Evolutionary conservation across 2,797 vertebrate species (phyloP).

Genomic region (Pseudochirops corinnae): DNA sequence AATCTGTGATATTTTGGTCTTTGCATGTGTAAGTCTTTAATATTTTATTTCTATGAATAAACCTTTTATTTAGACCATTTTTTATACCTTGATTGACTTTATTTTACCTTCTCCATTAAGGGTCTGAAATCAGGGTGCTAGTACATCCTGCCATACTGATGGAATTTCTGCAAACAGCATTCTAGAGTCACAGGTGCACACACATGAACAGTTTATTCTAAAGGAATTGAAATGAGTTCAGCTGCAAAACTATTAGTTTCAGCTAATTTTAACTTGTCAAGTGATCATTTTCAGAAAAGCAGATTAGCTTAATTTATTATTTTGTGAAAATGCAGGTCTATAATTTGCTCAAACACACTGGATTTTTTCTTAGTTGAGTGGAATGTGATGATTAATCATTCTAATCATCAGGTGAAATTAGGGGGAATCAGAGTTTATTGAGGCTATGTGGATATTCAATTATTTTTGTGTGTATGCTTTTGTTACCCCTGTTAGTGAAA

Average conservation of each 20-base stretch:
- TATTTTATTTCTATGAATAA: background rate
- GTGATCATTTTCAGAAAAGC: background rate
- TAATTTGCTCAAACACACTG: background rate
- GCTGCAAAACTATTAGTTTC: background rate
- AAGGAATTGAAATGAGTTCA: background rate
- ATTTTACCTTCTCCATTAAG: background rate
- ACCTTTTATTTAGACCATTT: background rate
- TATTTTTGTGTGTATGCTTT: background rate
- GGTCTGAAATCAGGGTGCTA: background rate
- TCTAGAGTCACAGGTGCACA: background rate
- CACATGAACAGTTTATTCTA: background rate
- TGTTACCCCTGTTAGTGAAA: background rate
- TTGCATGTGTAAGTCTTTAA: background rate
- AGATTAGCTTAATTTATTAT: constrained; percentile 1
- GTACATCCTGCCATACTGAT: background rate
- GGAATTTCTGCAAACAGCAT: background rate
- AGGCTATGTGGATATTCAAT: background rate
- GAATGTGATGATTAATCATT: background rate
- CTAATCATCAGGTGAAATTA: background rate
- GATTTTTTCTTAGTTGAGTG: background rate
- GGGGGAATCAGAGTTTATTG: background rate
- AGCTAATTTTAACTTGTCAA: constrained; percentile 3
- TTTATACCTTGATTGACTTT: background rate
- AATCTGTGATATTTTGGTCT: background rate
- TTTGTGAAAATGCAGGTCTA: background rate